phyloP scores from a whole-genome alignment of 2,888 invertebrate species.

The Hydroisotoma schaefferi region DNA sequence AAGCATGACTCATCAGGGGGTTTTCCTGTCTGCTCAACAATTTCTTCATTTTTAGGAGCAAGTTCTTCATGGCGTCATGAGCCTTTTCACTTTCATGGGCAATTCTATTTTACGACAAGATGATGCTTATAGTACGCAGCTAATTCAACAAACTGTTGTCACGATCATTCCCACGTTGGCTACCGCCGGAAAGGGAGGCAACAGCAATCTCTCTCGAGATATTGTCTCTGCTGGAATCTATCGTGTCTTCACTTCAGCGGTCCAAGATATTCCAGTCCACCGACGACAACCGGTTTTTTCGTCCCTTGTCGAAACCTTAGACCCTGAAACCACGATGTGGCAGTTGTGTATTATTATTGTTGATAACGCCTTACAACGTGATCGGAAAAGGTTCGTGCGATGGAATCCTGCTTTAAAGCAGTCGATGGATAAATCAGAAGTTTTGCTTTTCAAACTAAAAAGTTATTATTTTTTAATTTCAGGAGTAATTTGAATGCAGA shows the following conservation, averaged over 20 bases:
- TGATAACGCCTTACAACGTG: conserved; percentile 52
- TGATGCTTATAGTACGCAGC: conserved; percentile 90
- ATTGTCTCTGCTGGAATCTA: conserved; percentile 46
- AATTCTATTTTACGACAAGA: conserved; percentile 87
- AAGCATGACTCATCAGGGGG: too few relatives aligned
- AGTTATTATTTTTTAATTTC: conserved; percentile 4
- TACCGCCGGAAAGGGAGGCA: conserved; percentile 51
- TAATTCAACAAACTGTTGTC: conserved; percentile 83
- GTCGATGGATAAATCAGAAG: neutral
- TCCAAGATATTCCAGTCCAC: conserved; percentile 90
- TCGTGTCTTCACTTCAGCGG: conserved; percentile 84
- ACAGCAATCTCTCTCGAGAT: conserved; percentile 23
- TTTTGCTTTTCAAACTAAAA: neutral
- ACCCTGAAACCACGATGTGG: conserved; percentile 53
- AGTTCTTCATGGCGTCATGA: conserved; percentile 89
- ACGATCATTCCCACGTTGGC: conserved; percentile 83
- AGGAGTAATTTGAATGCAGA: conserved; percentile 46
- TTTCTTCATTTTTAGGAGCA: conserved; percentile 56
- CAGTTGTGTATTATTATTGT: conserved; percentile 54
- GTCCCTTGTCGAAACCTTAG: conserved; percentile 66
- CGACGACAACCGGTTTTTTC: conserved; percentile 73
- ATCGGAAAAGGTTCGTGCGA: conserved; percentile 43
- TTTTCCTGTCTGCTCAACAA: too few relatives aligned
- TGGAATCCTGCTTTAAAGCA: neutral
- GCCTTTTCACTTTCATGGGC: conserved; percentile 97